Percentiles rank a stretch among this genome's conserved stretches.
These are phyloP conservation scores for Cerastis leucographa DNA, from an alignment of 2,888 invertebrate species.

Conservation along the genomic window DNA sequence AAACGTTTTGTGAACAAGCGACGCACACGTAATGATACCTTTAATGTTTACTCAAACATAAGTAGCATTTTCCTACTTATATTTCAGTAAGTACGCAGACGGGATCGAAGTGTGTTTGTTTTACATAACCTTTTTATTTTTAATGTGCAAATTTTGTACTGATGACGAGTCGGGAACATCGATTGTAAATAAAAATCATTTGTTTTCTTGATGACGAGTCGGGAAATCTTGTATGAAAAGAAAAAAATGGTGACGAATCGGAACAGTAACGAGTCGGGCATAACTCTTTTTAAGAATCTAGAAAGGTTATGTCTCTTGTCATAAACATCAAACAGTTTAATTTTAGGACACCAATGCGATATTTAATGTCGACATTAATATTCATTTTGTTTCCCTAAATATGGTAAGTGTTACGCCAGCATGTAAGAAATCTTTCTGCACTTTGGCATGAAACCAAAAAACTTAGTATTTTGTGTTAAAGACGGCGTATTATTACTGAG, in stretches of 20 bases:
- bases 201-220: no score
- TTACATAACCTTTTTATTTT: constrained; percentile 2
- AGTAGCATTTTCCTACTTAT: constrained; percentile 36
- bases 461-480: constrained; percentile 66
- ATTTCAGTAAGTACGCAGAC: constrained; percentile 32
- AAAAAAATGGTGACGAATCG: no score
- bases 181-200: no score
- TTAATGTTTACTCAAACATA: constrained; percentile 55
- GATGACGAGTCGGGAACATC: no score
- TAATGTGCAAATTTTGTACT: neutral
- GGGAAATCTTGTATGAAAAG: no score
- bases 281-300: neutral
- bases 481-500: constrained; percentile 61
- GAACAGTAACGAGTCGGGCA: no score
- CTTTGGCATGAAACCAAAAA: constrained; percentile 69
- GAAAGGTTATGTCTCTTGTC: neutral
- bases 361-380: constrained; percentile 50
- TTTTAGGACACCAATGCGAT: constrained; percentile 22
- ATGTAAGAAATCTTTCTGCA: constrained; percentile 65
- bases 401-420: constrained; percentile 52
- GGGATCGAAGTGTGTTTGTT: constrained; percentile 16
- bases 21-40: constrained; percentile 42
- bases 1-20: constrained; percentile 50
- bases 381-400: constrained; percentile 53
- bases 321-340: neutral